Evolutionary conservation across 2,888 invertebrate species (phyloP), one percentile per base, ranked within the genome.

Genomic region (Melanostoma scalare): DNA sequence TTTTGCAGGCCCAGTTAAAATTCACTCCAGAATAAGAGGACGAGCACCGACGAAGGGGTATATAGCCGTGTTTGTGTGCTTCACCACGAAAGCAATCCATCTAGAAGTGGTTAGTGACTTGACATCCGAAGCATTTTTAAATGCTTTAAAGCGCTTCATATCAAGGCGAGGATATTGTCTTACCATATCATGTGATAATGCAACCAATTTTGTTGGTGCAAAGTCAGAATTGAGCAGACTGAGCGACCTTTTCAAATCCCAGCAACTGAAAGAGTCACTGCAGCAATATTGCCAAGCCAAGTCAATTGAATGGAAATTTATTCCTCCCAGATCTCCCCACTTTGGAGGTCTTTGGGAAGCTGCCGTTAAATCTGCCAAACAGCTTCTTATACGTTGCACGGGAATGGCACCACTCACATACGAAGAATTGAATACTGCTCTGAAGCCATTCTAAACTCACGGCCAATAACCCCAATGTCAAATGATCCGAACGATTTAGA

Each of bases 1-100:
- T 42, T 61, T 72, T 46, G 60, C 38, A 3, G 80, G 78, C 60
- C 86, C 79, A 60, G 48, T 86, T 44, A 79, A 71, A 72, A 81
- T 61, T 65, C 61, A 77, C 31, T 60, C 60, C 30, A 69, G 44
- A 53, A 48, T 58, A 30, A 53, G 46, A 50, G 52, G 42, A 68
- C 10, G 40, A 4, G n/a, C 46, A 31, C 42, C 56, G n/a, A 42
- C 56, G 4, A 80, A 80, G 36, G 38, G 52, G 36, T 80, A 61
- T 36, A 56, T 74, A 9, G 68, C 69, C 2, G 48, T 58, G 5
- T 77, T 77, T 44, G 48, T 71, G 5, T 77, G 77, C 20, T 36
- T 78, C 8, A 31, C 33, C 20, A 78, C 60, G 4, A 67, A 74
- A 38, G 65, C 69, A n/a, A 48, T 80, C 9, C 73, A 73, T 33